Base-by-base conservation (phyloP, 2,888 invertebrate species). In the Apamea epomidion region DNA sequence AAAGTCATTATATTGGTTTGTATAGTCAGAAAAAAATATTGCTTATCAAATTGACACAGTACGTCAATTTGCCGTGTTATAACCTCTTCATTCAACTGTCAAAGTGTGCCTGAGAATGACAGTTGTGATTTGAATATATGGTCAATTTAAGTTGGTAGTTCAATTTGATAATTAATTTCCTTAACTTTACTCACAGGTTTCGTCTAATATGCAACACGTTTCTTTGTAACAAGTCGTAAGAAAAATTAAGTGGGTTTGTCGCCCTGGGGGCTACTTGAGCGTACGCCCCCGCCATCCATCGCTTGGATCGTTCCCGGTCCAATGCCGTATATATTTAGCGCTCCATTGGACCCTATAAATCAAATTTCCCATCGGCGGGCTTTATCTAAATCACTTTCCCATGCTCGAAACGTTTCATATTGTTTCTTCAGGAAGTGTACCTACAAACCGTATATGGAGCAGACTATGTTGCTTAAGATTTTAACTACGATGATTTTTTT, bases 311-410 rank as follows among this genome's bases (percentile, higher is more conserved):
- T 78, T 80, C 74, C 77, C 71, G 42, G 81, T 65, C 70, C 82
- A 78, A 86, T 82, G 71, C 60, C 76, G 86, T 86, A 84, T 89
- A 87, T 83, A 84, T 88, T 89, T 86, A 84, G 74, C 80, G 86
- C 79, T 88, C 84, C 82, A 88, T 84, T 89, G 82, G 83, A 81
- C 80, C 74, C 70, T 69, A 83, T 88, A 89, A 88, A 89, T 88
- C 90, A 89, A 84, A 88, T 89, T 86, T 84, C 48, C 81, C 80
- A 81, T 81, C 79, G 81, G 64, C 72, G n/a, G 54, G 45, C 73
- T 74, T 82, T 84, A 89, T 84, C 86, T 84, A 83, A 88, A 86
- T 83, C 80, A 83, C 73, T 86, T 87, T 82, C 69, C 81, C 76
- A 90, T 82, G 74, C 82, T 76, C 54, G 58, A 54, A 72, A 75